Evolutionary conservation across 2,888 invertebrate species (phyloP).

Genomic region (Malachius bipustulatus): DNA sequence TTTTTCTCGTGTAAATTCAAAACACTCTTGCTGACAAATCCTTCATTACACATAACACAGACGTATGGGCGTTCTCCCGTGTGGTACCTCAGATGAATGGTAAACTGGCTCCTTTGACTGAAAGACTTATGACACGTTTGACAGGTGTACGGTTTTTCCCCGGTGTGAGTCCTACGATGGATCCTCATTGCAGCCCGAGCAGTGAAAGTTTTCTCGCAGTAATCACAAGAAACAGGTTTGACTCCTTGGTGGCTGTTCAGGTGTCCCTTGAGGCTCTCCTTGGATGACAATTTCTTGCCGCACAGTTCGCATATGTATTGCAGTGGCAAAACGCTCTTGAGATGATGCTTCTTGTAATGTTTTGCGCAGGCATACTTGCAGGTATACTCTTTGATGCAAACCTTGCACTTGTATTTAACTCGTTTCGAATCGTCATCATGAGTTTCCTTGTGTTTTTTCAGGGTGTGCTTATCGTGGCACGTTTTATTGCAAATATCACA

Average conservation of each 20-base stretch:
- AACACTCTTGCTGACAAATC: conserved; percentile 7
- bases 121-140: conserved; percentile 43
- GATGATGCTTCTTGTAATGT: conserved; percentile 24
- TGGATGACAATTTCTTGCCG: conserved; percentile 9
- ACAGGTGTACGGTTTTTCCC: conserved; percentile 41
- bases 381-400: conserved; percentile 27
- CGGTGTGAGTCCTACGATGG: conserved; percentile 42
- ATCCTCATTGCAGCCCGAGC: conserved; percentile 35
- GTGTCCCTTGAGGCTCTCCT: conserved; percentile 9
- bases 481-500: conserved; percentile 15
- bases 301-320: conserved; percentile 9
- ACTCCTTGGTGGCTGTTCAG: conserved; percentile 6
- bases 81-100: conserved; percentile 40
- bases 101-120: conserved; percentile 40
- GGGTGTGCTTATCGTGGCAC: conserved; percentile 21
- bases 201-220: conserved; percentile 33
- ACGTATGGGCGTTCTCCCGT: conserved; percentile 42
- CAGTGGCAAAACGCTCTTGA: conserved; percentile 22
- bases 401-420: conserved; percentile 27
- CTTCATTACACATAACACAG: conserved; percentile 28
- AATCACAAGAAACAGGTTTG: conserved; percentile 6
- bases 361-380: conserved; percentile 25
- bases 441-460: conserved; percentile 16
- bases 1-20: conserved; percentile 4
- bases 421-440: conserved; percentile 32